Evolutionary conservation across 2,113 vertebrate genomes (phyloP), one percentile per base, ranked within the genome.

Genomic region (Alouatta palliata): DNA sequence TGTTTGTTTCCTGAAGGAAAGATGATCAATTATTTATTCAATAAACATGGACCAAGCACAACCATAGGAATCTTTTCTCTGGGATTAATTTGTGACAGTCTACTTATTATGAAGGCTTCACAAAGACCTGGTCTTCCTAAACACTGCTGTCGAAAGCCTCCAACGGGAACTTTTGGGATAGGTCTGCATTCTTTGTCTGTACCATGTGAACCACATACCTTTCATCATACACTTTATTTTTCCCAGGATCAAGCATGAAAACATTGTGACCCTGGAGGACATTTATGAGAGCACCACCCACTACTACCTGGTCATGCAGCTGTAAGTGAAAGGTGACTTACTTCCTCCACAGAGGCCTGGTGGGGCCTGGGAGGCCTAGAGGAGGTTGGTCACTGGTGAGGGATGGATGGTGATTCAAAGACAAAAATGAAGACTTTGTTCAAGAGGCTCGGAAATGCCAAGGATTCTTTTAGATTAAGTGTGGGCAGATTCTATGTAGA

Each of bases 301-400:
- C 98, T 99, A 99, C 98, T 99, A 99, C 98, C 98, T 99, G 95
- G 99, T 99, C 83, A 99, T 99, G 99, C 99, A 99, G 95, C 99
- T 99, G 99, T 99, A 98, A 99, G 99, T 99, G 40, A 25, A 3
- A 71, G 92, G 64, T 45, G 40, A 25, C 94, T 76, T 13, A 0
- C 0, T 40, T 27, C 87, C 32, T 0, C 1, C 6, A 13, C 45
- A 71, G 66, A 45, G 2, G 1, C 16, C 66, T 45, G 20, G 3
- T 8, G 52, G 81, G 47, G 47, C 5, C 37, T 2, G 14, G n/a
- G 75, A 16, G n/a, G 19, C 45, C 71, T 40, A 23, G 37, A 56
- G 13, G 54, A 45, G 10, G 3, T 23, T 61, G 37, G 13, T 19
- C 3, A 0, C 27, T 40, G 37, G 25, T 66, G 43, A 93, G 61